Base-by-base conservation (phyloP, 2,113 vertebrate genomes). In the pig (Sus scrofa) region DNA sequence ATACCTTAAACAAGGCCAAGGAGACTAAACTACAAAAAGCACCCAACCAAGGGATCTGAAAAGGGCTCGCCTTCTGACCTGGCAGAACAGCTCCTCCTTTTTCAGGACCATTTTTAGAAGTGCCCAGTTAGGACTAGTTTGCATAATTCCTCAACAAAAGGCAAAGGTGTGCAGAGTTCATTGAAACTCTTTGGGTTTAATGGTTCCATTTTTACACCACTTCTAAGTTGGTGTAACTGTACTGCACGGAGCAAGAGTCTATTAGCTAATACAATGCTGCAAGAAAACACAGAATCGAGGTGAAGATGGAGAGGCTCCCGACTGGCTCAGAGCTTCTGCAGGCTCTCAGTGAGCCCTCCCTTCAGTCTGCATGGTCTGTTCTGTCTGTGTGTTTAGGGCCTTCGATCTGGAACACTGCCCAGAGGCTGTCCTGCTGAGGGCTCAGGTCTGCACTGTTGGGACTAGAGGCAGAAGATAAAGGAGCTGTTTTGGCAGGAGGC, bases 191-290 rank as follows among this genome's bases (percentile, higher is more conserved):
- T 1, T 56, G 77, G 7, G 63, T 67, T 62, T 74, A 50, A 26
- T 18, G 0, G 1, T 16, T 32, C 88, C 71, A 1, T 63, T 71
- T 94, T 27, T n/a, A n/a, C n/a, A n/a, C n/a, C n/a, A n/a, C 39
- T 68, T 62, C 37, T 71, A 20, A 7, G 32, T 0, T 58, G 75
- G 52, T 8, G 7, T 0, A 12, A 22, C 44, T 5, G 50, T 8
- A 24, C 7, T 2, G 5, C 79, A 34, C 0, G 10, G 58, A 77
- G 14, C 7, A 19, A 63, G 67, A 50, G 11, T 52, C 82, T 63
- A n/a, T n/a, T n/a, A n/a, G n/a, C 63, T 18, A 6, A 74, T 19
- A 13, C 0, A 32, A 30, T 3, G 13, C 62, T 44, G 39, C 50
- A 0, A 32, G 37, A 14, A 65, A 58, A 34, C 54, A 27, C 18